phyloP scores from a whole-genome alignment of 2,797 vertebrate genomes.

The Thripadectes ignobilis region DNA sequence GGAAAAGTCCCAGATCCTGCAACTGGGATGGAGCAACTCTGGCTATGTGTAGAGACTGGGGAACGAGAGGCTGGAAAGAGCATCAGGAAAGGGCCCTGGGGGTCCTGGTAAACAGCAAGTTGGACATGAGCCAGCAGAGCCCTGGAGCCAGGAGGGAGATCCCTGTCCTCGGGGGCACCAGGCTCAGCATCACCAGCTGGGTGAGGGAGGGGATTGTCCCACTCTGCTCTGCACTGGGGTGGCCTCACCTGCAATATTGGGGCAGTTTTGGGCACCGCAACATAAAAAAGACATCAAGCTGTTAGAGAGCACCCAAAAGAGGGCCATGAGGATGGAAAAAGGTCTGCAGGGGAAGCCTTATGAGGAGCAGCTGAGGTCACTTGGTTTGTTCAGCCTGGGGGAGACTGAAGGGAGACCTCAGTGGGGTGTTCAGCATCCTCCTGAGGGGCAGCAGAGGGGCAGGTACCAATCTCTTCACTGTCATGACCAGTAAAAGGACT shows the following conservation, averaged over 20 bases:
- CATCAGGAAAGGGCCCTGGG: background rate
- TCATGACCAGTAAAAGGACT: background rate
- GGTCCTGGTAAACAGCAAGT: background rate
- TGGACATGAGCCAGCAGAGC: background rate
- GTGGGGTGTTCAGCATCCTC: background rate
- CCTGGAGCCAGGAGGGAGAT: background rate
- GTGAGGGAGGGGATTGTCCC: background rate
- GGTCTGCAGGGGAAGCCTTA: background rate
- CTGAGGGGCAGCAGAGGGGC: background rate
- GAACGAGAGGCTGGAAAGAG: background rate
- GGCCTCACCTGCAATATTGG: background rate
- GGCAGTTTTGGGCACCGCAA: background rate
- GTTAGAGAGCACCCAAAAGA: background rate
- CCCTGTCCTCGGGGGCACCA: background rate
- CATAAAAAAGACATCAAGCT: background rate
- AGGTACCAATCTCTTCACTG: background rate
- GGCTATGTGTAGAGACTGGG: background rate
- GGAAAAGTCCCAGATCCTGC: background rate
- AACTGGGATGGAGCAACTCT: background rate
- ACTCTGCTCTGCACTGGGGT: background rate
- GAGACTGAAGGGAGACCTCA: background rate
- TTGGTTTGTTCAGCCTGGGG: background rate
- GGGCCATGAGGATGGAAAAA: background rate
- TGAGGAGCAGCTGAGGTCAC: background rate
- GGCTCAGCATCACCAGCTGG: rapidly evolving